Base-by-base conservation (phyloP, 2,888 invertebrate genomes). In the Tinea pellionella region DNA sequence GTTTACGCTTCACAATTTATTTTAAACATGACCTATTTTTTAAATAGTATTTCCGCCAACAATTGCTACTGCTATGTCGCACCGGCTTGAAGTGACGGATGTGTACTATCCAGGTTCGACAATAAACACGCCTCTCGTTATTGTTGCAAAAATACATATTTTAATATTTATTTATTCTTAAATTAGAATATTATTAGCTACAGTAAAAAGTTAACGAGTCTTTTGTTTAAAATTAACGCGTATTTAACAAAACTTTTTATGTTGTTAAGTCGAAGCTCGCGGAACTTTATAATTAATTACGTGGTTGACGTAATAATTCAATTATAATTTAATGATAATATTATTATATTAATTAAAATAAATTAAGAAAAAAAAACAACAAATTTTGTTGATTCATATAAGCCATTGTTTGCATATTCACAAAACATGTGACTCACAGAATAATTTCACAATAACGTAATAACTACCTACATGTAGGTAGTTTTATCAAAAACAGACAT, bases 391-490 rank as follows among this genome's bases (percentile, higher is more conserved):
- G 41, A 41, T 41, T 41, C 41, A 13, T n/a, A 8, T 41, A 8
- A 41, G 41, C 41, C 8, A 41, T 41, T 41, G 41, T 41, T 41
- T 41, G 41, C 41, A 41, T 41, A 41, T 41, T 41, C 41, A 6
- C 4, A 24, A 24, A 24, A 24, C 24, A 24, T 24, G 24, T 61
- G 61, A 61, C 15, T 61, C 61, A 61, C 30, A 32, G 16, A 59
- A 59, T 61, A 42, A 15, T 61, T 61, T 57, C 60, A 51, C 60
- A 61, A 61, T 58, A 51, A 9, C 57, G 55, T 61, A 61, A 61
- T 59, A 47, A 18, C 51, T 6, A 43, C 12, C 13, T 24, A 24
- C 6, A 12, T 1, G 51, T 32, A 41, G 37, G 57, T 60, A 61
- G 61, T 60, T 47, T 19, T 19, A 55, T 37, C 19, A 16, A 2